phyloP scores from a whole-genome alignment of 2,797 vertebrate genomes.

The Hapalemur alaotrensis region DNA sequence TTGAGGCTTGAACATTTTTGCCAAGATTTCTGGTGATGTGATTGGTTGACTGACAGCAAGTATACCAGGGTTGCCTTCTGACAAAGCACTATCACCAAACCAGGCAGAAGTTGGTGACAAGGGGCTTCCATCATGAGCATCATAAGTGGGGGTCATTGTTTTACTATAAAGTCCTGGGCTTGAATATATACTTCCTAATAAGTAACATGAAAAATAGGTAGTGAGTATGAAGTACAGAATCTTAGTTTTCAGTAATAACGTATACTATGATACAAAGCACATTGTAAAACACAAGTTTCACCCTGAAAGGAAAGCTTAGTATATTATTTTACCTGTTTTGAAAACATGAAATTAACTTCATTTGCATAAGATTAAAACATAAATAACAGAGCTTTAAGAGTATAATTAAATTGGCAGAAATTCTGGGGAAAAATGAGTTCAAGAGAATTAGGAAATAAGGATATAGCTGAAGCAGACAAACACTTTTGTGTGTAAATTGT shows the following conservation, averaged over 20 bases:
- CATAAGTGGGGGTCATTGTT: conserved; percentile 99
- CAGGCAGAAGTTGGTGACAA: conserved; percentile 97
- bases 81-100: conserved; percentile 98
- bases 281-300: conserved; percentile 62
- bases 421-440: conserved; percentile 69
- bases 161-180: conserved; percentile 99
- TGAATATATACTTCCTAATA: conserved; percentile 97
- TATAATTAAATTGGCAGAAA: conserved; percentile 69
- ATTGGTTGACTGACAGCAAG: conserved; percentile 98
- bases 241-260: conserved; percentile 29
- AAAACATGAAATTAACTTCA: conserved; percentile 72
- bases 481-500: conserved; percentile 72
- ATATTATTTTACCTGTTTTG: conserved; percentile 65
- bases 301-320: conserved; percentile 70
- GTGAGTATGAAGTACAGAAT: background rate
- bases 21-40: conserved; percentile 95
- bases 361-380: conserved; percentile 50
- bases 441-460: conserved; percentile 80
- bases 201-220: conserved; percentile 71
- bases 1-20: conserved; percentile 99
- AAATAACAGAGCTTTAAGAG: conserved; percentile 54
- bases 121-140: conserved; percentile 97
- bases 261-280: background rate
- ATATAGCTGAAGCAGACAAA: conserved; percentile 76
- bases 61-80: conserved; percentile 98